Evolutionary conservation across 1,140 invertebrate genomes (phyloP), one percentile per base, ranked within the genome.

Genomic region (Uloborus diversus): DNA sequence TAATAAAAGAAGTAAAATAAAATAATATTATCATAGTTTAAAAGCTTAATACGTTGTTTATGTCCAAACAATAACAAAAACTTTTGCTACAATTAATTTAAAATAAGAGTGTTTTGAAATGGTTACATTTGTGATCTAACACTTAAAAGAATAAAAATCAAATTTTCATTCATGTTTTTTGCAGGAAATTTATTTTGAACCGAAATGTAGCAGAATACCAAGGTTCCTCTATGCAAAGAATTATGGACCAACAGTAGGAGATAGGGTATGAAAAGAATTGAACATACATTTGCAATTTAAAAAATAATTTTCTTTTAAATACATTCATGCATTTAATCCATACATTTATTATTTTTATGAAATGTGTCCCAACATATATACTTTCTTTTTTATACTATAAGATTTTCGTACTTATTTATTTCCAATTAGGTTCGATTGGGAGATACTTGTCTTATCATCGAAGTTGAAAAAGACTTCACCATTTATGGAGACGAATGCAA

Each of bases 401-500:
- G 7, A 56, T 25, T 20, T 25, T 20, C 23, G 7, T 11, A 68
- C 11, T 25, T 17, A 9, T 20, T 66, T 42, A 13, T 49, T 65
- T 35, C n/a, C n/a, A 0, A 28, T 47, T 65, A 86, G 85, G 35
- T 87, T 4, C 82, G 85, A 5, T 81, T 88, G 1, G 86, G 85
- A 4, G 86, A 88, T 70, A 88, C 84, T 0, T 84, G 81, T 53
- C 76, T 88, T 30, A 47, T 87, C 0, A 81, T 88, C 28, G 85
- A 87, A 83, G 85, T 88, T 11, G 86, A 86, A 82, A 84, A 83
- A 71, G 87, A 88, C 78, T 84, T 82, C 56, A 84, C 85, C 25
- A 81, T 83, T 9, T 87, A 87, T 80, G 87, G 86, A 23, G 86
- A 88, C 51, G 87, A 87, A 76, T 84, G 85, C 37, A 87, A 86